Conservation (phyloP, 2,888 invertebrate genomes). For the Ophioninae sp. region DNA sequence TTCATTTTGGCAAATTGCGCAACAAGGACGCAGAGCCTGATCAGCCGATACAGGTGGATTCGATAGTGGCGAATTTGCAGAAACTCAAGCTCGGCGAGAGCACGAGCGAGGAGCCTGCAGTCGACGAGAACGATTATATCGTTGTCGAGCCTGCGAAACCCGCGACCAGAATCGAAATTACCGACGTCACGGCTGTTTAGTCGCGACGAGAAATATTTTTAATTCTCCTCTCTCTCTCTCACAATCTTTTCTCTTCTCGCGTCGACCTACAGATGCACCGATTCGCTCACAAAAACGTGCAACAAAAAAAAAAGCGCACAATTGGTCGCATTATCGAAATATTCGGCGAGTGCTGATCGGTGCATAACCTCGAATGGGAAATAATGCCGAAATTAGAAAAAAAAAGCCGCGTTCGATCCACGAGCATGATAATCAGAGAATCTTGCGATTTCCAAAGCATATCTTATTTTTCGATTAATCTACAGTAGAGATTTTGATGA, state of each 20-base stretch:
- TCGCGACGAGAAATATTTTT: not conserved
- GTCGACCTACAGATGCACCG: not conserved
- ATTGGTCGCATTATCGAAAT: not conserved
- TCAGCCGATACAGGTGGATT: constrained; percentile 80
- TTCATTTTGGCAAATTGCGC: constrained; percentile 87
- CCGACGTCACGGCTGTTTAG: constrained; percentile 82
- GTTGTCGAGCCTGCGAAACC: constrained; percentile 82
- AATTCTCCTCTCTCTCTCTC: constrained; percentile 14
- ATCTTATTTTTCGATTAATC: constrained; percentile 56
- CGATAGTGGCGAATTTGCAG: constrained; percentile 82
- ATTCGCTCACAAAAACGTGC: not conserved
- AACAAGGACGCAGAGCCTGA: constrained; percentile 69
- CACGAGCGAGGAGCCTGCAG: constrained; percentile 61
- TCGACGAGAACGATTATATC: constrained; percentile 69
- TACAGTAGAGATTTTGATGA: constrained; percentile 9
- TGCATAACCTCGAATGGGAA: not conserved
- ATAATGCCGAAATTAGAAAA: constrained; percentile 1
- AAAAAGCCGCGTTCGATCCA: not conserved
- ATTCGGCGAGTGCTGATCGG: not conserved
- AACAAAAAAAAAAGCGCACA: constrained; percentile 14
- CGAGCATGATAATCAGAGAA: not conserved
- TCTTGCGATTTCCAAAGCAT: constrained; percentile 43
- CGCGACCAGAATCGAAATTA: constrained; percentile 82
- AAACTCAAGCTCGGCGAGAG: constrained; percentile 79
- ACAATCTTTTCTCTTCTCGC: constrained; percentile 18